Base-by-base conservation (phyloP, 2,797 vertebrate genomes). In the Rhadinocentrus ornatus region DNA sequence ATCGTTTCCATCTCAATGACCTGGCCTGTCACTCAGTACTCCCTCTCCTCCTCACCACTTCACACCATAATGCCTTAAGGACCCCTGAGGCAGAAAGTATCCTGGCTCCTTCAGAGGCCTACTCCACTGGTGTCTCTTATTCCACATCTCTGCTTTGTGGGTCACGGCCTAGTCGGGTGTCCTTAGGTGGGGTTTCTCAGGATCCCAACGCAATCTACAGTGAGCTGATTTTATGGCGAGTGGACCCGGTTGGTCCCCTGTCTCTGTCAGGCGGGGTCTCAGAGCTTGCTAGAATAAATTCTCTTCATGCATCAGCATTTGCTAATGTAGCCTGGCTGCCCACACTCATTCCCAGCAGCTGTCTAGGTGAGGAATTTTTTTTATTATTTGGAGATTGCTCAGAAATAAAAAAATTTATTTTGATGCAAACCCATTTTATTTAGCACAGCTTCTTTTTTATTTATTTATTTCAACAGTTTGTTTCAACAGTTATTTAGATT, bases 1-100 rank as follows among this genome's bases (percentile, higher is more conserved):
- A 99, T 89, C 98, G 98, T 82, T 99, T 99, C 92, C 98, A 99
- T 94, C 96, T 99, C 79, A 99, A 97, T 31, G 97, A 97, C 83
- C 94, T 99, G 86, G 98, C 98, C 86, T 99, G 98, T 90, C 98
- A 99, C 88, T 97, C 98, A 22, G 91, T 98, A 35, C 95, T 99
- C 80, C 98, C 98, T 13, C 93, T 99, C 64, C 93, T 99, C 62
- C 95, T 99, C 81, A 99, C 98, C 89, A 99, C 98, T 0, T 99
- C 98, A 1, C 97, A 99, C 91, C 98, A 99, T 93, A 99, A 99
- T 62, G 95, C 96, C 85, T 88, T 96, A 76, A 93, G 93, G 73
- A 95, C 95, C 3, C 96, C 96, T 4, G 95, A 95, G 59, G 82
- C 82, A 66, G 94, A 95, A 80, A 89, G 66, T 61, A 86, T 88